These are phyloP conservation scores for Tragelaphus imberbis DNA, from an alignment of 2,113 vertebrate species.

Conservation along the genomic window DNA sequence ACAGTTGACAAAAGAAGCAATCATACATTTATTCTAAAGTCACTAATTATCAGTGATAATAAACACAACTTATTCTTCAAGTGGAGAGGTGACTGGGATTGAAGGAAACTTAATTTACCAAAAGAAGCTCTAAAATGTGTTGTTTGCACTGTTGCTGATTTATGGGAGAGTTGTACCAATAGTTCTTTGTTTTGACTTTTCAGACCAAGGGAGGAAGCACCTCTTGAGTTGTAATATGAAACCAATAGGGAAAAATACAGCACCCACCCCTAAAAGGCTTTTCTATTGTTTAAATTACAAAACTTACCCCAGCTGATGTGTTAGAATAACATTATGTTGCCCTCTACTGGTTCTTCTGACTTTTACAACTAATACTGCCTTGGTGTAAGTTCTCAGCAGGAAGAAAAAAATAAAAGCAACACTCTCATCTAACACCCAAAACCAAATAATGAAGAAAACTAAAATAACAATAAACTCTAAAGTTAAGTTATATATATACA, in stretches of 20 bases:
- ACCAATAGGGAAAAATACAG: conserved; percentile 18
- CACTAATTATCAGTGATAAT: conserved; percentile 70
- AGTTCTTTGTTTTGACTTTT: conserved; percentile 8
- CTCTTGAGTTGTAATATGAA: conserved; percentile 29
- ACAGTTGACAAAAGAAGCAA: conserved; percentile 69
- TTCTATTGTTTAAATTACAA: conserved; percentile 48
- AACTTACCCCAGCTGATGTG: background rate
- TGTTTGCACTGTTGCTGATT: background rate
- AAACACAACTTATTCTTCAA: conserved; percentile 71
- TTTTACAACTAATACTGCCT: conserved; percentile 18
- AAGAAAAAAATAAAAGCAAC: background rate
- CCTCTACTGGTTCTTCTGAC: conserved; percentile 70
- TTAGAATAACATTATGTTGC: conserved; percentile 66
- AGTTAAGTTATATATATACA: background rate
- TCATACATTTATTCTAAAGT: conserved; percentile 72
- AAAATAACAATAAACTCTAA: background rate
- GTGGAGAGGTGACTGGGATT: conserved; percentile 25
- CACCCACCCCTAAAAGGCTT: conserved; percentile 25
- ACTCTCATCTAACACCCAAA: background rate
- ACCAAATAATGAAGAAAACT: background rate
- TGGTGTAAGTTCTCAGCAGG: background rate
- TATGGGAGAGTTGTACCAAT: background rate
- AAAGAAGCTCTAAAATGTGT: background rate
- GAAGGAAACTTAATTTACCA: background rate
- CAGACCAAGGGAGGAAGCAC: background rate